A percentile compares a stretch with the other conserved stretches of the same genome.
phyloP scores from a whole-genome alignment of 1,140 invertebrate genomes.

The Dendroctonus valens region DNA sequence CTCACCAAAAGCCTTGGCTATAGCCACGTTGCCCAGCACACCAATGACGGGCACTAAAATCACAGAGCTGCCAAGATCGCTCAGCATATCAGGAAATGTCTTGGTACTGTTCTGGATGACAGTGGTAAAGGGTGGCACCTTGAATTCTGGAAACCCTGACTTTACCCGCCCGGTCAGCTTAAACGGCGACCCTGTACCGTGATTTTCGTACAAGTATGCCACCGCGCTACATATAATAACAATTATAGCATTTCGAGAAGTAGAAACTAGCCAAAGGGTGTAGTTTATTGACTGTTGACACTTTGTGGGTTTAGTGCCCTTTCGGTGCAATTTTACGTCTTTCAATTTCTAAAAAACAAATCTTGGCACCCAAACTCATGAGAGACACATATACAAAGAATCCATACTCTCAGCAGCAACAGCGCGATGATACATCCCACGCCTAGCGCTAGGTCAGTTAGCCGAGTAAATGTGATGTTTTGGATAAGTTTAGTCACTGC shows the following conservation, averaged over 20 bases:
- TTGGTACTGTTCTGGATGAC: slow-evolving; percentile 55
- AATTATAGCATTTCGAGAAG: slow-evolving; percentile 75
- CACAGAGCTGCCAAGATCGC: slow-evolving; percentile 72
- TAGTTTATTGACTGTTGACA: slow-evolving; percentile 52
- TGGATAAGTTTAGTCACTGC: slow-evolving; percentile 63
- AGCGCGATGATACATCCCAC: slow-evolving; percentile 67
- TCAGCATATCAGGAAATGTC: slow-evolving; percentile 50
- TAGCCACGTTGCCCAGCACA: slow-evolving; percentile 80
- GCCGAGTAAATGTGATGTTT: slow-evolving; percentile 61
- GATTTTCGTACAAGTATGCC: slow-evolving; percentile 55
- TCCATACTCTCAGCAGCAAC: slow-evolving; percentile 63
- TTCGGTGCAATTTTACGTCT: slow-evolving; percentile 48
- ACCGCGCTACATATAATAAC: slow-evolving; percentile 65
- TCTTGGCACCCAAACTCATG: too few relatives aligned
- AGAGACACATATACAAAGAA: too few relatives aligned
- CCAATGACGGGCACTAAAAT: slow-evolving; percentile 78
- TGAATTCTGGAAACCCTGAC: slow-evolving; percentile 60
- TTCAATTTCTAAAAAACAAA: slow-evolving; percentile 63
- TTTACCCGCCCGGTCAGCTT: slow-evolving; percentile 66
- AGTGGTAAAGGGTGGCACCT: slow-evolving; percentile 62
- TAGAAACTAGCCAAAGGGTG: slow-evolving; percentile 72
- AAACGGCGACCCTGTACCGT: slow-evolving; percentile 55
- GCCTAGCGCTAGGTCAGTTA: slow-evolving; percentile 69
- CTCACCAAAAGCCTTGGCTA: slow-evolving; percentile 80
- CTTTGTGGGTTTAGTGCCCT: slow-evolving; percentile 45